Percentiles rank a stretch among this genome's conserved stretches.
phyloP scores from a whole-genome alignment of 2,888 invertebrate genomes.

The Scaptomyza cyrtandrae region DNA sequence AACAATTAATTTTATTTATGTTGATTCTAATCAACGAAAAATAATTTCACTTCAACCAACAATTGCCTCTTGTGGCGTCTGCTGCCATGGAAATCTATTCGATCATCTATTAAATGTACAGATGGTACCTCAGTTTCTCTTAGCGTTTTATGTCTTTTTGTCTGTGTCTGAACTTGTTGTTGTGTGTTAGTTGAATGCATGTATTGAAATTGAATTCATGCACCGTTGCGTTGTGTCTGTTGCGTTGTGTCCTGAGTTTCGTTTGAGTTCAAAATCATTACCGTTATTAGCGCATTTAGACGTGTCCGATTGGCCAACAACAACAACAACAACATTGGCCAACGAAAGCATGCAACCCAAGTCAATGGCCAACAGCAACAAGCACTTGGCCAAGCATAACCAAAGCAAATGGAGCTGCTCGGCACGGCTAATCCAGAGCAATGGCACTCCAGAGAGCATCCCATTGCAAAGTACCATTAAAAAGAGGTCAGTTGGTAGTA shows the following conservation, averaged over 20 bases:
- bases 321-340: background rate
- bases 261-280: slow-evolving; percentile 52
- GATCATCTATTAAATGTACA: background rate
- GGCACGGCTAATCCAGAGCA: slow-evolving; percentile 47
- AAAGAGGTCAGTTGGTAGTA: background rate
- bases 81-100: slow-evolving; percentile 54
- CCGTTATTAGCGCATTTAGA: slow-evolving; percentile 57
- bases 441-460: slow-evolving; percentile 44
- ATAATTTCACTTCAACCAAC: slow-evolving; percentile 33
- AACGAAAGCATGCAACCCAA: slow-evolving; percentile 3
- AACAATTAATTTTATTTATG: slow-evolving; percentile 80
- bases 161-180: slow-evolving; percentile 32
- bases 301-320: slow-evolving; percentile 50
- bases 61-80: slow-evolving; percentile 50
- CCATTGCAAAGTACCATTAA: slow-evolving; percentile 49
- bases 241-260: slow-evolving; percentile 31
- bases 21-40: slow-evolving; percentile 75
- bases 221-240: slow-evolving; percentile 42
- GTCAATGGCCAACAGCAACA: slow-evolving; percentile 29
- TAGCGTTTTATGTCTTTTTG: background rate
- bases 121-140: background rate
- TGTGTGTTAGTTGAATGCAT: slow-evolving; percentile 8
- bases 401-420: slow-evolving; percentile 44
- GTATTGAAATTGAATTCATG: slow-evolving; percentile 70
- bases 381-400: slow-evolving; percentile 33